Percentiles rank a stretch among this genome's conserved stretches.
phyloP scores from a whole-genome alignment of 2,797 vertebrate species.

The Gymnothorax reevesii region DNA sequence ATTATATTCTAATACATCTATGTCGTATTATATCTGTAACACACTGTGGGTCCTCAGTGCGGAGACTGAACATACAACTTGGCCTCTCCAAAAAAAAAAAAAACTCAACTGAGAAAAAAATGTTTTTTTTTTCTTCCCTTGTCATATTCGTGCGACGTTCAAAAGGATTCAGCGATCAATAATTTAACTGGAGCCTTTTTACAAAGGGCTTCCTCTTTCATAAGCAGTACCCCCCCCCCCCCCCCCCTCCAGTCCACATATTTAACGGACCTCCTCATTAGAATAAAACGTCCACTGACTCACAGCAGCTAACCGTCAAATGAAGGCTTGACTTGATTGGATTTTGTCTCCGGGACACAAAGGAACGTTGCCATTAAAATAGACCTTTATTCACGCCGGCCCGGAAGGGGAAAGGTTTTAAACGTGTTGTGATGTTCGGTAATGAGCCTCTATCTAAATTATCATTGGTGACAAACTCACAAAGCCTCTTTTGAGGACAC shows the following conservation, averaged over 20 bases:
- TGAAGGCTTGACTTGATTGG: constrained; percentile 96
- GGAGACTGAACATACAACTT: neutral
- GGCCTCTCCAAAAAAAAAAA: neutral
- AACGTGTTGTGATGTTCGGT: constrained; percentile 99
- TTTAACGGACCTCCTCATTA: constrained; percentile 95
- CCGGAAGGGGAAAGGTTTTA: constrained; percentile 89
- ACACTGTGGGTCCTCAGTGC: neutral
- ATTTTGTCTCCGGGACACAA: constrained; percentile 97
- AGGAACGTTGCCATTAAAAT: constrained; percentile 97
- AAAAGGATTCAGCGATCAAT: constrained; percentile 74
- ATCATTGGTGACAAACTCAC: constrained; percentile 99
- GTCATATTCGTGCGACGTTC: constrained; percentile 79
- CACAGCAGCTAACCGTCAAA: constrained; percentile 91
- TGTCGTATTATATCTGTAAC: too few species aligned
- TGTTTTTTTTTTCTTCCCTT: constrained; percentile 48
- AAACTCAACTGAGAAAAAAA: constrained; percentile 5
- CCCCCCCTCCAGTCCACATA: constrained; percentile 70
- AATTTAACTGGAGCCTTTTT: constrained; percentile 82
- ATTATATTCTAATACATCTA: too few species aligned
- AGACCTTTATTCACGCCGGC: constrained; percentile 89
- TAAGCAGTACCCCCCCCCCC: constrained; percentile 62
- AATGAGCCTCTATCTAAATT: constrained; percentile 99
- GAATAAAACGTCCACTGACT: constrained; percentile 81
- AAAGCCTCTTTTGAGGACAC: constrained; percentile 99
- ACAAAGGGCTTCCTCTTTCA: constrained; percentile 84